Evolutionary conservation across 2,888 invertebrate species (phyloP).

Genomic region (Ceramica pisi): DNA sequence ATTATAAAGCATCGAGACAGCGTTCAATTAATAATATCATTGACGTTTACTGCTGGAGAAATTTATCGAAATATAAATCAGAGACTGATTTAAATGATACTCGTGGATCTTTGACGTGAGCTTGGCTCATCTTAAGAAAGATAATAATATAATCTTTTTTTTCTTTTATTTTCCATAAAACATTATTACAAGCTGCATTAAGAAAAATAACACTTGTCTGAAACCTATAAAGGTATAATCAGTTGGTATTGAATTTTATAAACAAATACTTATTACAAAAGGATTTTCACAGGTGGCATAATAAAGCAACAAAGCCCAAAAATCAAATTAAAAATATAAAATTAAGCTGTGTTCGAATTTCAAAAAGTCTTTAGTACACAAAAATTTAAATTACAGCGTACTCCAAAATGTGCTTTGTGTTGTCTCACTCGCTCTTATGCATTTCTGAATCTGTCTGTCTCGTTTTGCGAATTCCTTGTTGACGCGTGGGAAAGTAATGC

Average conservation of each 20-base stretch:
- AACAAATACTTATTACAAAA: neutral
- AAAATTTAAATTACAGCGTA: conserved; percentile 78
- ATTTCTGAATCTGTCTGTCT: conserved; percentile 66
- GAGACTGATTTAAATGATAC: conserved; percentile 46
- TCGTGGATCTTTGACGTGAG: conserved; percentile 10
- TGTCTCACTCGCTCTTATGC: conserved; percentile 55
- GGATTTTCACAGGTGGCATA: neutral
- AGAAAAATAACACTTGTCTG: too few relatives aligned
- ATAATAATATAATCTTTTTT: too few relatives aligned
- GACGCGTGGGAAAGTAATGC: conserved; percentile 87
- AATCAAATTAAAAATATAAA: conserved; percentile 14
- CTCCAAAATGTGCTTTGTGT: conserved; percentile 50
- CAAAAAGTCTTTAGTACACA: conserved; percentile 51
- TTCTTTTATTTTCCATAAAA: too few relatives aligned
- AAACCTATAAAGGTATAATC: too few relatives aligned
- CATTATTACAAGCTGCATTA: too few relatives aligned
- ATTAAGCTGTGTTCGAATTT: conserved; percentile 21
- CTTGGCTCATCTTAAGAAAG: neutral
- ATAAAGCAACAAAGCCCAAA: neutral
- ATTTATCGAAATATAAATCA: conserved; percentile 56
- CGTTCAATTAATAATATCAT: conserved; percentile 55
- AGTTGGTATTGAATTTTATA: neutral
- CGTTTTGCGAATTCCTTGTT: conserved; percentile 77
- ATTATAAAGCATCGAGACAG: conserved; percentile 49
- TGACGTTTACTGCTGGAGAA: conserved; percentile 60